Conservation (phyloP, 2,888 invertebrate genomes). For the Keiferia lycopersicella region DNA sequence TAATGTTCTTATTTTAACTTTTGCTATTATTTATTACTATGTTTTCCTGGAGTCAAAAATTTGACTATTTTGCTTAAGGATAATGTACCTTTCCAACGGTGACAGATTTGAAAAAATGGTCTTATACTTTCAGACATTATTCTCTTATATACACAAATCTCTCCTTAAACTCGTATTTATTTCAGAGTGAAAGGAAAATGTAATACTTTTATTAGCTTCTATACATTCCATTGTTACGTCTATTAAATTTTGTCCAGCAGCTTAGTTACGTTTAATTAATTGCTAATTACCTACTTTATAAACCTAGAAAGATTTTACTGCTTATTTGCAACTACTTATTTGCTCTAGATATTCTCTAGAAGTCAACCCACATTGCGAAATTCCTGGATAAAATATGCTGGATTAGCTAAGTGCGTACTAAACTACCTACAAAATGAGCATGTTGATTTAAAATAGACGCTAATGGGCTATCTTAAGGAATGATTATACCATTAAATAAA, state of each 20-base stretch:
- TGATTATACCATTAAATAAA: slow-evolving; percentile 22
- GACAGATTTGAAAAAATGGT: too few species aligned
- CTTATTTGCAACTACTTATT: neutral
- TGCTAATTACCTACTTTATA: neutral
- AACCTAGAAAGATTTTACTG: neutral
- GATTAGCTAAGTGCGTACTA: neutral
- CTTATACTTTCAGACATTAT: too few species aligned
- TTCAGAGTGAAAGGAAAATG: too few species aligned
- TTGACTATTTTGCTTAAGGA: too few species aligned
- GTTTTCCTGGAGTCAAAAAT: too few species aligned
- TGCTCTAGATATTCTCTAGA: neutral
- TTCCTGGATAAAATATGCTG: neutral
- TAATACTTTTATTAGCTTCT: neutral
- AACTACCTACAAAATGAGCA: neutral
- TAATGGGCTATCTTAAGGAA: slow-evolving; percentile 24
- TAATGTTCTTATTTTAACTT: slow-evolving; percentile 30
- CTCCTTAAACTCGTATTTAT: too few species aligned
- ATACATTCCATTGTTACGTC: neutral
- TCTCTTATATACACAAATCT: too few species aligned
- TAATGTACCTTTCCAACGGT: too few species aligned
- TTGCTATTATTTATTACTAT: neutral
- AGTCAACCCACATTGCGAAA: slow-evolving; percentile 1
- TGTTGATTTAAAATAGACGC: slow-evolving; percentile 18
- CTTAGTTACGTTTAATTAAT: neutral
- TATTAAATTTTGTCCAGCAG: neutral